phyloP scores from a whole-genome alignment of 2,797 vertebrate genomes.

The Cyclopterus lumpus region DNA sequence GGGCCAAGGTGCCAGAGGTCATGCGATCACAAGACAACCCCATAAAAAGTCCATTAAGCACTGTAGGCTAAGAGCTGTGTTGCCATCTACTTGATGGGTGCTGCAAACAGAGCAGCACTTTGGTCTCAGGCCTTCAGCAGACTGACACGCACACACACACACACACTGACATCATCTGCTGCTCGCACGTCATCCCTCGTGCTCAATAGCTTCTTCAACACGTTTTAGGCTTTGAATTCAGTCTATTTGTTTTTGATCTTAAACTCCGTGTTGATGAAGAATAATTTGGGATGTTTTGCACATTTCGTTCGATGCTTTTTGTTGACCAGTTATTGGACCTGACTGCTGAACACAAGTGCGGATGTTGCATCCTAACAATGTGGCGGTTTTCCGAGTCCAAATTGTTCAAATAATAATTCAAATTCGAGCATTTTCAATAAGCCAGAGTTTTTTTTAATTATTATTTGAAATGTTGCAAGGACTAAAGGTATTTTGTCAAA shows the following conservation, averaged over 20 bases:
- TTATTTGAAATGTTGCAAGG: not conserved
- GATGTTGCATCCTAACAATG: not conserved
- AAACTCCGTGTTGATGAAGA: not conserved
- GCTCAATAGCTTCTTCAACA: not conserved
- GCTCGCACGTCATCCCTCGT: not conserved
- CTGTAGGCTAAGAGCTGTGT: constrained; percentile 92
- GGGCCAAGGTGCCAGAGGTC: constrained; percentile 88
- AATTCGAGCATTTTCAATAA: not conserved
- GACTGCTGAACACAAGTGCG: not conserved
- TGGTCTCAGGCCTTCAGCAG: constrained; percentile 72
- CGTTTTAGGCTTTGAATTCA: constrained; percentile 2
- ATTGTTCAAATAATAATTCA: not conserved
- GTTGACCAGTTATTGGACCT: not conserved
- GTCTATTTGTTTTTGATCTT: not conserved
- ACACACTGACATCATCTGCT: constrained; percentile 21
- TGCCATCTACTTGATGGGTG: constrained; percentile 96
- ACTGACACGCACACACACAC: constrained; percentile 23
- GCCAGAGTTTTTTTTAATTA: not conserved
- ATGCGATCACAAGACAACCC: constrained; percentile 90
- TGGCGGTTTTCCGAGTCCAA: not conserved
- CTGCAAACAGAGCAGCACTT: constrained; percentile 94
- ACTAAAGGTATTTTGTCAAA: not conserved
- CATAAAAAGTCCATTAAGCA: constrained; percentile 99
- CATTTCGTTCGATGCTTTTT: not conserved
- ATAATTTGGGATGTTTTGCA: not conserved